Conservation (phyloP, 2,113 vertebrate genomes). For the Microtus richardsoni region DNA sequence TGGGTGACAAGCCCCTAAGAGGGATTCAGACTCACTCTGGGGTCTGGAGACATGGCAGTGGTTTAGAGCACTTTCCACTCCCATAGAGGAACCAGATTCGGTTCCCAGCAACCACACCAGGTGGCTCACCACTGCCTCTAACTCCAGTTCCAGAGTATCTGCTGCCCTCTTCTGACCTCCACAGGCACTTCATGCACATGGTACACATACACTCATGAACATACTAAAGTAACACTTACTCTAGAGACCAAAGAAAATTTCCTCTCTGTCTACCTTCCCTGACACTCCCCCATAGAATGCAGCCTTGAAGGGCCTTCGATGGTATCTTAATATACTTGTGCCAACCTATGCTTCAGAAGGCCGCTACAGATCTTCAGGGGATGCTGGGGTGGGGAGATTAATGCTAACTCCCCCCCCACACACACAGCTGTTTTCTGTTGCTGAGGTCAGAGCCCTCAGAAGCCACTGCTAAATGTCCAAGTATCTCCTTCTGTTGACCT, state of each 20-base stretch:
- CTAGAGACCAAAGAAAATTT: background rate
- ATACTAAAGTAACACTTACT: background rate
- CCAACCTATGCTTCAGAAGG: background rate
- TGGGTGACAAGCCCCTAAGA: background rate
- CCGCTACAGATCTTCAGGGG: background rate
- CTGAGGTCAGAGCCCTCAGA: background rate
- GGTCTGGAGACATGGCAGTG: background rate
- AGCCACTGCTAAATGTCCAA: background rate
- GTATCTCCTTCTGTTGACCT: background rate
- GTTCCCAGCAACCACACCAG: background rate
- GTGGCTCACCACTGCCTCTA: background rate
- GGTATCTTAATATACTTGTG: background rate
- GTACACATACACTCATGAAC: background rate
- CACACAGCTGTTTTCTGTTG: background rate
- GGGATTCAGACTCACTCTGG: background rate
- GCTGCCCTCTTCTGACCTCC: background rate
- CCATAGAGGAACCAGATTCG: background rate
- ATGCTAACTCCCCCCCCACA: background rate
- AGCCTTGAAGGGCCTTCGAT: background rate
- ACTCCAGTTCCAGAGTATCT: background rate
- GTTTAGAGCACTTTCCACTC: background rate
- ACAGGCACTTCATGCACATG: background rate
- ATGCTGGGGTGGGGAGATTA: background rate
- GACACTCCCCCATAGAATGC: background rate
- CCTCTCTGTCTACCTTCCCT: background rate